Conservation (phyloP, 2,113 vertebrate species). For the Drymodes brunneopygia region DNA sequence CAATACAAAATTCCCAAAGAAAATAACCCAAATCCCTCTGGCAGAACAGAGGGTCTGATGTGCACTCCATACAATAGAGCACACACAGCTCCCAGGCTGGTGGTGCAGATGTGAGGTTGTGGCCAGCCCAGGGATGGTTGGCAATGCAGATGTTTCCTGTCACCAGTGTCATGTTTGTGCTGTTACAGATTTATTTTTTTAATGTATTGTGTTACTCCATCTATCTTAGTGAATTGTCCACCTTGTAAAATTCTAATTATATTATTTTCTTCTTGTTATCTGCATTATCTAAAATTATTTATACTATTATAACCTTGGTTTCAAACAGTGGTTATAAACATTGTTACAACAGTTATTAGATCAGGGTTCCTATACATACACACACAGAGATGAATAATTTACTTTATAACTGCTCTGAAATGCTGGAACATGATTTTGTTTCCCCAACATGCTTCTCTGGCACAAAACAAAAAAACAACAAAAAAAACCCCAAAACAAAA, state of each 20-base stretch:
- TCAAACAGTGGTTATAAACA: constrained; percentile 62
- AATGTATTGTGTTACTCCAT: constrained; percentile 69
- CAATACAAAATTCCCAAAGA: not conserved
- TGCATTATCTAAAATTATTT: constrained; percentile 71
- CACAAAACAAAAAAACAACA: not conserved
- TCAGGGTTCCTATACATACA: not conserved
- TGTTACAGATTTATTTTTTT: constrained; percentile 48
- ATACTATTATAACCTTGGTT: constrained; percentile 67
- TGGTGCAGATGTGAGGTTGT: not conserved
- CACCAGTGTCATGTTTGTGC: constrained; percentile 36
- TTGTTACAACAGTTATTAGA: constrained; percentile 57
- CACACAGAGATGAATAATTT: not conserved
- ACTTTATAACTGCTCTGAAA: constrained; percentile 58
- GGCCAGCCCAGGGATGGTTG: not conserved
- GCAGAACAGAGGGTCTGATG: not conserved
- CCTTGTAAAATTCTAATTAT: constrained; percentile 74
- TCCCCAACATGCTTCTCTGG: not conserved
- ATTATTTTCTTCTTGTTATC: constrained; percentile 67
- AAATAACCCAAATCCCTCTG: not conserved
- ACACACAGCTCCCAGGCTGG: not conserved
- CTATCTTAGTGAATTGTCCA: constrained; percentile 48
- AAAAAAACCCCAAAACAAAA: no score
- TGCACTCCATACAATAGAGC: not conserved
- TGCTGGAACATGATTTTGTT: not conserved
- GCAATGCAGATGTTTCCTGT: constrained; percentile 71